Percentiles rank a stretch among this genome's conserved stretches.
These are phyloP conservation scores for Phrynosoma platyrhinos DNA, from an alignment of 2,113 vertebrate species.

Conservation along the genomic window DNA sequence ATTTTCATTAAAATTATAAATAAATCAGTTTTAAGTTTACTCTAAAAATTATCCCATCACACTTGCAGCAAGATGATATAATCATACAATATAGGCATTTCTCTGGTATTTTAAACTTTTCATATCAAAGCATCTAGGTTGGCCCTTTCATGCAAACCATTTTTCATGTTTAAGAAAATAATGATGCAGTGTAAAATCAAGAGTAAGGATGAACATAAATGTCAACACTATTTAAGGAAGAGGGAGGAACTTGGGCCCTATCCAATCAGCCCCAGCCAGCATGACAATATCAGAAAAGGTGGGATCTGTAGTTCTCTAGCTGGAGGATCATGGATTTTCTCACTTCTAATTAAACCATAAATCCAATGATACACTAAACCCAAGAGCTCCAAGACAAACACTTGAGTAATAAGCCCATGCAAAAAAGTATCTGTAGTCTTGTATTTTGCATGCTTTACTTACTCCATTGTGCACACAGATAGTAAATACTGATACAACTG, in stretches of 20 bases:
- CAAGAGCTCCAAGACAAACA: not conserved
- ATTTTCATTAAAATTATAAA: not conserved
- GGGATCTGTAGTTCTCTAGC: not conserved
- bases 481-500: constrained; percentile 1
- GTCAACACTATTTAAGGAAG: not conserved
- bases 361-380: not conserved
- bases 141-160: not conserved
- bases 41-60: too few species aligned
- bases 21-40: not conserved
- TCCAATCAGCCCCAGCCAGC: not conserved
- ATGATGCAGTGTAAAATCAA: not conserved
- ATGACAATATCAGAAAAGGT: not conserved
- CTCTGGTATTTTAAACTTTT: not conserved
- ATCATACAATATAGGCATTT: too few species aligned
- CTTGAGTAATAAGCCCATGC: not conserved
- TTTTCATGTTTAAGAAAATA: not conserved
- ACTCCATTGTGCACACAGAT: not conserved
- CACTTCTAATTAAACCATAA: not conserved
- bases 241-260: not conserved
- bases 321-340: not conserved
- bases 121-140: not conserved
- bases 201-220: not conserved
- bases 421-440: not conserved
- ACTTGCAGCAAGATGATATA: too few species aligned
- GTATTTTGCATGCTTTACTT: not conserved